Percentiles rank a stretch among this genome's conserved stretches.
phyloP scores from a whole-genome alignment of 2,113 vertebrate species.

The Ranitomeya imitator region DNA sequence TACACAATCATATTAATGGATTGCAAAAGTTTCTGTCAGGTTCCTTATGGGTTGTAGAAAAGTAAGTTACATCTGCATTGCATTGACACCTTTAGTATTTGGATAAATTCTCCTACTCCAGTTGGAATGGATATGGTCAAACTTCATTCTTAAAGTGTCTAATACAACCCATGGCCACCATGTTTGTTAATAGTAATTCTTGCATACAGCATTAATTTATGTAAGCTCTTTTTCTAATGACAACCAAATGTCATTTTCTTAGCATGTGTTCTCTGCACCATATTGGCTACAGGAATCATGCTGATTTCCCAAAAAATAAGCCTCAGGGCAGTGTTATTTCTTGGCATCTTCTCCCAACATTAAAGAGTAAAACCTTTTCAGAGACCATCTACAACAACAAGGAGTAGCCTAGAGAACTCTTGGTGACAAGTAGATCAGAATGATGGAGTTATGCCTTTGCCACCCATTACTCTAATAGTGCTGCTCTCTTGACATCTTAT shows the following conservation, averaged over 20 bases:
- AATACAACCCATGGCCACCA: not conserved
- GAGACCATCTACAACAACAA: not conserved
- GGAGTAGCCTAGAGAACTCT: not conserved
- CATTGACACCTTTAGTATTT: not conserved
- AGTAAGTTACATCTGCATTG: not conserved
- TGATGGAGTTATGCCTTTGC: not conserved
- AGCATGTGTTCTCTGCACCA: not conserved
- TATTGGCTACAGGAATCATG: not conserved
- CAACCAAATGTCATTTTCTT: not conserved
- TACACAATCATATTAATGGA: too few species aligned
- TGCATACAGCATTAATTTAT: not conserved
- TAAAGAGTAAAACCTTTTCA: not conserved
- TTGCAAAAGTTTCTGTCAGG: too few species aligned
- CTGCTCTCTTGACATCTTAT: not conserved
- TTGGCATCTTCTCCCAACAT: not conserved
- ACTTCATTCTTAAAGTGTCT: not conserved
- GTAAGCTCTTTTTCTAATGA: not conserved
- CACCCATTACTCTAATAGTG: too few species aligned
- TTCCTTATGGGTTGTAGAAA: not conserved
- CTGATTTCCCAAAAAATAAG: not conserved
- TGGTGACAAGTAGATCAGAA: not conserved
- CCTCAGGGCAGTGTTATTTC: not conserved
- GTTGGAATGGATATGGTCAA: not conserved
- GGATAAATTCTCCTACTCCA: not conserved
- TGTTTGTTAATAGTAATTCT: not conserved